A percentile compares a stretch with the other conserved stretches of the same genome.
Conservation (phyloP, 2,113 vertebrate genomes). For the Alethe castanea region DNA sequence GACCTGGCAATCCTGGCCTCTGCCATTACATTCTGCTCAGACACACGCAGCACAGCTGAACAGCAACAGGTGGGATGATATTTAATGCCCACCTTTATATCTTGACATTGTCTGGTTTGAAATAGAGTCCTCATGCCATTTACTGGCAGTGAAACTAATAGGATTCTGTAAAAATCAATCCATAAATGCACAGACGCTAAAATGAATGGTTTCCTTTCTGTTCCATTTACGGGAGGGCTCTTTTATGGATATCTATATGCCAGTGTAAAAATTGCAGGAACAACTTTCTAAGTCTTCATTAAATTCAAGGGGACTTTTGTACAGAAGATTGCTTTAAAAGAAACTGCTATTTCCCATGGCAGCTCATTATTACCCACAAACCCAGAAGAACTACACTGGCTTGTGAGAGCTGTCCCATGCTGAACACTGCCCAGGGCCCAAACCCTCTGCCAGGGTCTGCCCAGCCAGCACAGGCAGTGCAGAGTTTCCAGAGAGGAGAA, state of each 20-base stretch:
- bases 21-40: not conserved
- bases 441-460: not conserved
- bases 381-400: rapidly evolving
- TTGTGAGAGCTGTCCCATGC: not conserved
- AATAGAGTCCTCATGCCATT: slow-evolving; percentile 22
- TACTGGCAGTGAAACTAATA: slow-evolving; percentile 28
- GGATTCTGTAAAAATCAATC: slow-evolving; percentile 42
- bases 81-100: not conserved
- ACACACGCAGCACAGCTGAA: not conserved
- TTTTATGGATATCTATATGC: slow-evolving; percentile 23
- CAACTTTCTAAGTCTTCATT: slow-evolving; percentile 22
- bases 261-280: not conserved
- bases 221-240: not conserved
- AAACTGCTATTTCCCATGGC: not conserved
- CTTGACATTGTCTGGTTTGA: not conserved
- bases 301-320: not conserved
- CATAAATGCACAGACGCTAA: not conserved
- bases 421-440: not conserved
- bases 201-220: slow-evolving; percentile 37
- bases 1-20: not conserved
- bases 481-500: not conserved
- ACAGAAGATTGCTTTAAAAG: not conserved
- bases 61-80: slow-evolving; percentile 14
- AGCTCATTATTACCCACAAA: not conserved
- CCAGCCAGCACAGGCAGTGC: rapidly evolving